Evolutionary conservation across 2,888 invertebrate genomes (phyloP).

Genomic region (Drosophila suboccidentalis): DNA sequence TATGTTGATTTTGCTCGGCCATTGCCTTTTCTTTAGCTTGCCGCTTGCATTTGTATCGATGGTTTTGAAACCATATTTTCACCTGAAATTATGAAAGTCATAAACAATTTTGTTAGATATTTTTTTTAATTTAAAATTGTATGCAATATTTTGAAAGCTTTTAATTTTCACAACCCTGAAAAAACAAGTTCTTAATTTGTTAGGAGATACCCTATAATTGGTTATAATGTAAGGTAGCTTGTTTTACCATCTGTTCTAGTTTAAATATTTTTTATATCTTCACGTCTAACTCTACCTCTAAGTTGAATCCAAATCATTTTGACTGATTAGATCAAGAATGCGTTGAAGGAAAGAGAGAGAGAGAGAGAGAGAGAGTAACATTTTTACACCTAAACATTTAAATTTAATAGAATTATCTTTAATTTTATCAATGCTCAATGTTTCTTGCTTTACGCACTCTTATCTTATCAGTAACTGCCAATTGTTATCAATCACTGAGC

Average conservation of each 20-base stretch:
- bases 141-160: background rate
- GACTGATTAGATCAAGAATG: no score
- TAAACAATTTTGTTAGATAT: background rate
- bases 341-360: no score
- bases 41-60: conserved; percentile 99
- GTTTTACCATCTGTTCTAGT: no score
- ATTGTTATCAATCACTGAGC: conserved; percentile 16
- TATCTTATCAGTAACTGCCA: background rate
- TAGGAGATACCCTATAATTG: no score
- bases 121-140: background rate
- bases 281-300: no score
- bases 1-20: conserved; percentile 97
- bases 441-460: background rate
- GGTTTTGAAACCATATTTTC: conserved; percentile 99
- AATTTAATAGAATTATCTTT: conserved; percentile 6
- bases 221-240: no score
- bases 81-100: conserved; percentile 88
- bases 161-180: no score
- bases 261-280: no score
- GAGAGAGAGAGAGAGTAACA: no score
- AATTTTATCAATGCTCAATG: conserved; percentile 2
- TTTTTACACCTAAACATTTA: background rate
- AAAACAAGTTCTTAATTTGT: no score
- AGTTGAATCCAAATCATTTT: no score
- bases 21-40: conserved; percentile 99